phyloP scores from a whole-genome alignment of 2,113 vertebrate genomes.

The Oryzias celebensis region DNA sequence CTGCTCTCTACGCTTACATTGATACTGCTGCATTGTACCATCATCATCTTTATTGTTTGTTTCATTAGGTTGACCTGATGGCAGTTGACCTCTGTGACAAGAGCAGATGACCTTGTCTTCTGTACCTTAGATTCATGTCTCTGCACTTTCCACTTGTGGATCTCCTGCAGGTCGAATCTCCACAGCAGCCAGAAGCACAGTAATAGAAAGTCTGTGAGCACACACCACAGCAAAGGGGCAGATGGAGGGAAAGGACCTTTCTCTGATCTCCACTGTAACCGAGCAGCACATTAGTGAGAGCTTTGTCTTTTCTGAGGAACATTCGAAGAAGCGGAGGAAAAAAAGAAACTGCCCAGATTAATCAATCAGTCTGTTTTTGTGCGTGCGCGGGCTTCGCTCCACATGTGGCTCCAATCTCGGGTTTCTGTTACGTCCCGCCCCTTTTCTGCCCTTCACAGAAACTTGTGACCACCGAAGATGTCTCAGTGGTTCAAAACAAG shows the following conservation, averaged over 20 bases:
- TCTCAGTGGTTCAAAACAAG: slow-evolving; percentile 51
- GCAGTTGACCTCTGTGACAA: too few relatives aligned
- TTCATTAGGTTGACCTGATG: too few relatives aligned
- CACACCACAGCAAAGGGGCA: neutral
- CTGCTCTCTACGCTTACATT: too few relatives aligned
- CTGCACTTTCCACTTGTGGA: too few relatives aligned
- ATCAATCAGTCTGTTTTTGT: slow-evolving; percentile 50
- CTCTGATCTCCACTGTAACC: neutral
- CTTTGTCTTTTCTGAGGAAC: slow-evolving; percentile 25
- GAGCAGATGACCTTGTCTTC: too few relatives aligned
- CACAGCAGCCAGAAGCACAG: too few relatives aligned
- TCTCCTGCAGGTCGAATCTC: too few relatives aligned
- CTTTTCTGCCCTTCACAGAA: slow-evolving; percentile 44
- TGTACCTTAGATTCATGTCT: too few relatives aligned
- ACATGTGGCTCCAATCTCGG: slow-evolving; percentile 71
- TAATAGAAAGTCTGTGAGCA: neutral
- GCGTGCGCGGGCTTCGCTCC: slow-evolving; percentile 19
- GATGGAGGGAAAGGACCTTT: neutral
- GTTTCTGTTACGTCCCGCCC: slow-evolving; percentile 45
- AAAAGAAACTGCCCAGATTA: slow-evolving; percentile 38
- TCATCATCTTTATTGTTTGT: too few relatives aligned
- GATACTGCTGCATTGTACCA: too few relatives aligned
- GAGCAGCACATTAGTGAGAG: slow-evolving; percentile 13
- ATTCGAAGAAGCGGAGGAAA: slow-evolving; percentile 28
- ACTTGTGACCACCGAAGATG: slow-evolving; percentile 43